Evolutionary conservation across 2,113 vertebrate genomes (phyloP), one percentile per base, ranked within the genome.

Genomic region (Azemiops feae): DNA sequence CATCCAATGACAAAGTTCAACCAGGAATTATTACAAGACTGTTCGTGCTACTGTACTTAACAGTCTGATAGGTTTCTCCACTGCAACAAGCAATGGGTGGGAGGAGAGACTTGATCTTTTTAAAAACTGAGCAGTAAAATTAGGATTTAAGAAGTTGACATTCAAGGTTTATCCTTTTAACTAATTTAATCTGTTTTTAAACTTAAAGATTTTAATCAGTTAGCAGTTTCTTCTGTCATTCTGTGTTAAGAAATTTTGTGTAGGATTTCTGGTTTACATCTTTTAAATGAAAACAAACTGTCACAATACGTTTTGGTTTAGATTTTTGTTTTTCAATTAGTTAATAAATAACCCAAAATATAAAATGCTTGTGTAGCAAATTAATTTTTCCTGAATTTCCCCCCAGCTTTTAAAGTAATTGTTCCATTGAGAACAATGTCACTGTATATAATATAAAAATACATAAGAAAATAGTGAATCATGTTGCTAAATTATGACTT

Each of bases 1-100:
- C 97, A 96, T 95, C 96, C 96, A 87, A 96, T 97, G 97, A 97
- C 97, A 97, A 97, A 98, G 98, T 97, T 97, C 98, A 98, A 64
- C 89, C 95, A 91, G 97, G 95, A 96, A 96, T 96, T 95, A 94
- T 93, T 69, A 16, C 96, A 53, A 81, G 30, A 85, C 95, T 95
- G 91, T 95, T 95, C 94, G 74, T 92, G 30, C 93, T 94, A 96
- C 95, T 96, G 69, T 93, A 95, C 95, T 94, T 93, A 94, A 96
- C 95, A 94, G 93, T 95, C 94, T 93, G 94, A 96, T 94, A 88
- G 96, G 95, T 95, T 94, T 94, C 92, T 93, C 47, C 74, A 89
- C 89, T 23, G 93, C 95, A 85, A 87, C 95, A 93, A 94, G 93
- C 87, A 89, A 95, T 12, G 47, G 1, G 20, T 8, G 23, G n/a